Conservation (phyloP, 2,797 vertebrate genomes). For the Percopsis omiscomaycus region DNA sequence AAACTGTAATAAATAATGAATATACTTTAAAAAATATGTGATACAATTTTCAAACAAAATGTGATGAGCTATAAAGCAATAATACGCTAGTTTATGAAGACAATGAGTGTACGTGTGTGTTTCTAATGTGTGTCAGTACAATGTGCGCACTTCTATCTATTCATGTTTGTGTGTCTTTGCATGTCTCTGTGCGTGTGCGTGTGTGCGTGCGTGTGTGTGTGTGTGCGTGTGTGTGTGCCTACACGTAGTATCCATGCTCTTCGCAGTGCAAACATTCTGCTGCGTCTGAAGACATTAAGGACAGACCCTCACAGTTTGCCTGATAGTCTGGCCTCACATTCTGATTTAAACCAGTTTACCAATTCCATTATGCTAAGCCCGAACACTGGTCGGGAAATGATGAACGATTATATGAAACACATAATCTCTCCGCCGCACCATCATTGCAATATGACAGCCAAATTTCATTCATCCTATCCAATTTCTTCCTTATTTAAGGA, state of each 20-base stretch:
- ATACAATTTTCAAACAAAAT: no score
- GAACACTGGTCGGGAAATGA: constrained; percentile 81
- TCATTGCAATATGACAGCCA: constrained; percentile 80
- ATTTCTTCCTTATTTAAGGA: constrained; percentile 85
- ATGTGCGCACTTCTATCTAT: background rate
- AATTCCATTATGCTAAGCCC: constrained; percentile 88
- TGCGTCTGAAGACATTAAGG: constrained; percentile 74
- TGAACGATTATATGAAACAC: constrained; percentile 85
- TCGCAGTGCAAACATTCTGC: constrained; percentile 66
- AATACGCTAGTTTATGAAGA: no score
- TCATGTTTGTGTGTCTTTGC: background rate
- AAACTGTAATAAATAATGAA: no score
- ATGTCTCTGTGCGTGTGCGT: background rate
- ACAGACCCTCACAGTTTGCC: constrained; percentile 72
- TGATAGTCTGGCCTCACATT: constrained; percentile 81
- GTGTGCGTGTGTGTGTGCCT: background rate
- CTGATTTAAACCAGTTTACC: constrained; percentile 86
- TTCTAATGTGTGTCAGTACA: no score
- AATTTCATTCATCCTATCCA: constrained; percentile 85
- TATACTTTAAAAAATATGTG: no score
- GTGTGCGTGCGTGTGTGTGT: background rate
- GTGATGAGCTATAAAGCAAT: no score
- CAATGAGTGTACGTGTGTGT: background rate
- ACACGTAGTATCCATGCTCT: constrained; percentile 3
- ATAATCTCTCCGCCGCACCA: constrained; percentile 82